Evolutionary conservation across 2,797 vertebrate genomes (phyloP), one percentile per base, ranked within the genome.

Genomic region (Paedocypris micromegethes): DNA sequence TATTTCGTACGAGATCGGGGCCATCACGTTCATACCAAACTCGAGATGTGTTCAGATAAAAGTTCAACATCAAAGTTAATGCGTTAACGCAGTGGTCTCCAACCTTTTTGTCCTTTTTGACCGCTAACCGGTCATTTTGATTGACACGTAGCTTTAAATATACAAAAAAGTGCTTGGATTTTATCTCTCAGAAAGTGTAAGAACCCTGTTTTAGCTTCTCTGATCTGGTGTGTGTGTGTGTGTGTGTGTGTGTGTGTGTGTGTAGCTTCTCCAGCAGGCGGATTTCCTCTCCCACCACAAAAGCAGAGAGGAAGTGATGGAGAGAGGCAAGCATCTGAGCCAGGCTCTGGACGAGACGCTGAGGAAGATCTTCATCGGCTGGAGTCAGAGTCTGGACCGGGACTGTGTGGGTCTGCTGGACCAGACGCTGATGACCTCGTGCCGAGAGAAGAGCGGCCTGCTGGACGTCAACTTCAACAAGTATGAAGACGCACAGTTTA

Each of bases 391-490:
- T 0, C 79, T 93, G 74, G 90, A 93, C 52, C 80, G 80, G 23
- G 83, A 90, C 41, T 83, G 79, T 70, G 70, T 90, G 41, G 86
- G 80, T 40, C 82, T 80, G 2, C 86, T 95, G 63, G 88, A 93
- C 43, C 86, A 82, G 40, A 88, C 92, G 0, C 84, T 96, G 54
- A 76, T 94, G 69, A 49, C 83, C 39, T 85, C 84, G 76, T 85
- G 83, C 78, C 81, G 81, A 4, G 87, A 90, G 72, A 84, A 83
- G 56, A 5, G 68, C 0, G 79, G 84, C 64, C 87, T 85, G 83
- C 79, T 96, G 78, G 88, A 91, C 4, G 72, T 91, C 76, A 95
- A 93, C 82, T 94, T 95, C 62, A 89, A 94, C 86, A 89, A 82
- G 93, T 95, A 81, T 9, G 85, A 43, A 9, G 49, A 52, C 37